phyloP scores from a whole-genome alignment of 1,140 invertebrate genomes.

The Akabosia matsudoensis region DNA sequence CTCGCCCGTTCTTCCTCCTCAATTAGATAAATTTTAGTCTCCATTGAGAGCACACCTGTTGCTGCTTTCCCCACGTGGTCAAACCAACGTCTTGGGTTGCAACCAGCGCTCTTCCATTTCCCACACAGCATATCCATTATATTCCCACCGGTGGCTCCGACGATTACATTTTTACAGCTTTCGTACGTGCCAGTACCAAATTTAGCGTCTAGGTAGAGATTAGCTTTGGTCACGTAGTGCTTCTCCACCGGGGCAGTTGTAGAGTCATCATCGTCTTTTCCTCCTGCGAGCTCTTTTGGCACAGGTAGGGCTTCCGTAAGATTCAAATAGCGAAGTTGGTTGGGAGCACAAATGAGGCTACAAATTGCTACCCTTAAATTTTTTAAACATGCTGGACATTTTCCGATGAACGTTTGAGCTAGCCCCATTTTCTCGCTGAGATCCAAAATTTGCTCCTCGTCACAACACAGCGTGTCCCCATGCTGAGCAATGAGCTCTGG shows the following conservation, averaged over 20 bases:
- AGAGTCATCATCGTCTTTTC: background rate
- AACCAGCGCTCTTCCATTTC: slow-evolving; percentile 61
- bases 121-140: slow-evolving; percentile 79
- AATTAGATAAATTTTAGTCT: slow-evolving; percentile 2
- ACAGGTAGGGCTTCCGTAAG: slow-evolving; percentile 51
- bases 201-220: slow-evolving; percentile 61
- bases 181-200: slow-evolving; percentile 72
- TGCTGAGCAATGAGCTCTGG: background rate
- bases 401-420: slow-evolving; percentile 64
- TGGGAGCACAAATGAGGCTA: slow-evolving; percentile 71
- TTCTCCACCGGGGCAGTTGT: background rate
- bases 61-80: slow-evolving; percentile 65
- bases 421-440: slow-evolving; percentile 62
- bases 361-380: slow-evolving; percentile 80
- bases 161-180: slow-evolving; percentile 76
- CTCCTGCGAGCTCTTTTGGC: background rate
- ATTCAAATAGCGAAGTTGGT: slow-evolving; percentile 71
- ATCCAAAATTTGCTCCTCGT: slow-evolving; percentile 61
- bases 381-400: slow-evolving; percentile 78
- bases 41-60: background rate
- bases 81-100: slow-evolving; percentile 67
- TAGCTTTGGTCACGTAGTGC: slow-evolving; percentile 54
- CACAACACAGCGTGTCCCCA: slow-evolving; percentile 62
- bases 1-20: background rate
- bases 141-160: slow-evolving; percentile 69